Percentiles rank a stretch among this genome's conserved stretches.
Conservation (phyloP, 2,888 invertebrate species). For the Habrosyne pyritoides region DNA sequence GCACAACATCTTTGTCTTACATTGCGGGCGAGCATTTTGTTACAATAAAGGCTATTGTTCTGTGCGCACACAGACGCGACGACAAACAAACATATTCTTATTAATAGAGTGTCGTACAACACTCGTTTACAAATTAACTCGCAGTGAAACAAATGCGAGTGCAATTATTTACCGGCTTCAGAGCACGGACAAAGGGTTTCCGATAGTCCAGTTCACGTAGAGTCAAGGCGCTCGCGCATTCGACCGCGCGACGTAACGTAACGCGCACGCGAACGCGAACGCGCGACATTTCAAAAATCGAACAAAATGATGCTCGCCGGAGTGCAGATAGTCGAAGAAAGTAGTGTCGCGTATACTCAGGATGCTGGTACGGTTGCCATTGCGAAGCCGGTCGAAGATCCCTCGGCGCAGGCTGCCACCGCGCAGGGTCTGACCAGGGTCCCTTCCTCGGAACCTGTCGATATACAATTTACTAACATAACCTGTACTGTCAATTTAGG, state of each 20-base stretch:
- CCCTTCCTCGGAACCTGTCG: slow-evolving; percentile 81
- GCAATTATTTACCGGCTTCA: slow-evolving; percentile 50
- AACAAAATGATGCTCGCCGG: slow-evolving; percentile 76
- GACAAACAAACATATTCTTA: slow-evolving; percentile 14
- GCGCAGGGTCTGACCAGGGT: slow-evolving; percentile 47
- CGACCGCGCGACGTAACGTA: slow-evolving; percentile 47
- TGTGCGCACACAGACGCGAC: slow-evolving; percentile 19
- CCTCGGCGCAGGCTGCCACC: slow-evolving; percentile 16
- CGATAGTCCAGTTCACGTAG: slow-evolving; percentile 34
- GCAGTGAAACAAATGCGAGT: slow-evolving; percentile 48
- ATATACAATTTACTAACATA: slow-evolving; percentile 89
- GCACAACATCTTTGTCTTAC: slow-evolving; percentile 13
- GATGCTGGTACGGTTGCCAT: slow-evolving; percentile 20
- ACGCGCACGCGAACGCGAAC: slow-evolving; percentile 71
- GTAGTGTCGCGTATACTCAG: slow-evolving; percentile 57
- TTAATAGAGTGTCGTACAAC: slow-evolving; percentile 35
- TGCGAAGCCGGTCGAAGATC: slow-evolving; percentile 11
- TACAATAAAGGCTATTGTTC: slow-evolving; percentile 48
- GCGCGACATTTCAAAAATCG: slow-evolving; percentile 41
- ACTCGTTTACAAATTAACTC: slow-evolving; percentile 53
- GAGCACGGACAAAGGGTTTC: slow-evolving; percentile 55
- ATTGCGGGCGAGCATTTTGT: slow-evolving; percentile 18
- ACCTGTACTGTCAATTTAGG: slow-evolving; percentile 89
- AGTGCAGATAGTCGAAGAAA: slow-evolving; percentile 68
- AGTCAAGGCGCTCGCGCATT: slow-evolving; percentile 59